Percentiles rank a stretch among this genome's conserved stretches.
Conservation (phyloP, 53 echinoderm and acorn worm species). For the Arbacia lixula region DNA sequence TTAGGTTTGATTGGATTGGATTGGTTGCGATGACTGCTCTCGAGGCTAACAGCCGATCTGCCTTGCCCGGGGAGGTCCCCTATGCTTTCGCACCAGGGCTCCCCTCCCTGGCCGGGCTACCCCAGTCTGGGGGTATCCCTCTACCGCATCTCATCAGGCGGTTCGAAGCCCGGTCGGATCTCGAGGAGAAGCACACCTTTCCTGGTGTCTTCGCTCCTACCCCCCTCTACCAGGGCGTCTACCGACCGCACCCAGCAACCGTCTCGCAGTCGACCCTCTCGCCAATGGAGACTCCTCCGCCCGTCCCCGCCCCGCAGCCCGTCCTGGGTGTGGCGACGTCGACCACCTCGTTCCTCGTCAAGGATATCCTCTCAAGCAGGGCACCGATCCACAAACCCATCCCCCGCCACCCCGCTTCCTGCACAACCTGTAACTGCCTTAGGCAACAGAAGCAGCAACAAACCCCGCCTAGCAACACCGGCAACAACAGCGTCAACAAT, state of each 20-base stretch:
- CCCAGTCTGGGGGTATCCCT: conserved; percentile 51
- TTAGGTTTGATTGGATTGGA: conserved; percentile 55
- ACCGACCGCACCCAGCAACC: conserved; percentile 63
- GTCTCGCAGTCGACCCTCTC: background rate
- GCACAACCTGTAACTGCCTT: conserved; percentile 87
- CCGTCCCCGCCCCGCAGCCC: background rate
- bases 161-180: conserved; percentile 64
- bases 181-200: conserved; percentile 45
- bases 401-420: conserved; percentile 88
- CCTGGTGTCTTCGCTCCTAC: conserved; percentile 69
- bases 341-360: conserved; percentile 84
- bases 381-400: conserved; percentile 87
- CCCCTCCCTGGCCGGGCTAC: conserved; percentile 25
- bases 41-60: conserved; percentile 21
- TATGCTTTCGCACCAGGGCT: conserved; percentile 41
- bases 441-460: conserved; percentile 60
- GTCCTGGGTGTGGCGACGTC: conserved; percentile 34
- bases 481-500: conserved; percentile 26
- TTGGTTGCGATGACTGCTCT: conserved; percentile 38
- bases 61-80: conserved; percentile 45
- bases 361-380: conserved; percentile 84
- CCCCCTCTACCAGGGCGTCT: conserved; percentile 74
- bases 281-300: conserved; percentile 34
- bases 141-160: conserved; percentile 81
- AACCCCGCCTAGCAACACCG: background rate